Evolutionary conservation across 2,113 vertebrate species (phyloP).

Genomic region (Ailuropoda melanoleuca): DNA sequence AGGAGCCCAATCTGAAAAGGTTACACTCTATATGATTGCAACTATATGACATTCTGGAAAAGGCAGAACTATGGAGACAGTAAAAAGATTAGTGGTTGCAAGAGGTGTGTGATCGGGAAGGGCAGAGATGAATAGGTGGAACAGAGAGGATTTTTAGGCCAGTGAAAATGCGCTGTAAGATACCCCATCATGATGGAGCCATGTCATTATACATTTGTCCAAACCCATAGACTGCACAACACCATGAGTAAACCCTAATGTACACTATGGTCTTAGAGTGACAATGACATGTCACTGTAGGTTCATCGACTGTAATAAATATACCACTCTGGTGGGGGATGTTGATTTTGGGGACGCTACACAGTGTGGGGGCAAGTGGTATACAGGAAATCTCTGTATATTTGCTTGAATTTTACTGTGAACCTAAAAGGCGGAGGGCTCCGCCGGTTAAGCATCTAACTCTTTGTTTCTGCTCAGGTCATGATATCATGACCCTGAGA

Average conservation of each 20-base stretch:
- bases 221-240: background rate
- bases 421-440: background rate
- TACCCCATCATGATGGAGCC: background rate
- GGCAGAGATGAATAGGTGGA: background rate
- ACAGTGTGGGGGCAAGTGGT: background rate
- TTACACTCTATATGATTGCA: background rate
- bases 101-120: background rate
- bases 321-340: background rate
- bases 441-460: background rate
- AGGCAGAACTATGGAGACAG: background rate
- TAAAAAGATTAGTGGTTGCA: background rate
- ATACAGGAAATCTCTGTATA: background rate
- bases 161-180: background rate
- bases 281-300: background rate
- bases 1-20: background rate
- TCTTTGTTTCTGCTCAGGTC: background rate
- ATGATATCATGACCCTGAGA: background rate
- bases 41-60: background rate
- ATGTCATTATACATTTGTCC: background rate
- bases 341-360: background rate
- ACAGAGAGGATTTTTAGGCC: background rate
- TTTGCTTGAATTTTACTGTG: background rate
- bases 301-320: background rate
- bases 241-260: background rate
- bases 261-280: background rate